Percentiles rank a stretch among this genome's conserved stretches.
Evolutionary conservation across 1,140 invertebrate species (phyloP).

Genomic region (Pectinophora gossypiella): DNA sequence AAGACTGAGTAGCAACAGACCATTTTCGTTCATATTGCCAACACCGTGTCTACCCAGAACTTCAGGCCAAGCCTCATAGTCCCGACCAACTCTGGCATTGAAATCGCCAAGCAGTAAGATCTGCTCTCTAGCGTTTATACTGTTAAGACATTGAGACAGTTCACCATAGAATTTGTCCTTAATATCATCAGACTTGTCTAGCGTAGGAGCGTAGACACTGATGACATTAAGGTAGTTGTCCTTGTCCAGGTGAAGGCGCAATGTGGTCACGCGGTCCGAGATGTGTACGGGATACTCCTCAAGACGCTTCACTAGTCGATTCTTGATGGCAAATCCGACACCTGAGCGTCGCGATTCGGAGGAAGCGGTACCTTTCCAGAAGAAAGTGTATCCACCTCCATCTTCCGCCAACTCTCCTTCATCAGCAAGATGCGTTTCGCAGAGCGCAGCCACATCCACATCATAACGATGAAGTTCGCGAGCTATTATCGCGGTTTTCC

Average conservation of each 20-base stretch:
- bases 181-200: conserved; percentile 9
- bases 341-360: conserved; percentile 4
- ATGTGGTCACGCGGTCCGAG: conserved; percentile 1
- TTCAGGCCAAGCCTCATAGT: conserved; percentile 20
- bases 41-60: conserved; percentile 28
- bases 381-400: conserved; percentile 13
- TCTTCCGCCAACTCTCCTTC: conserved; percentile 22
- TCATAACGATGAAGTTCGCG: conserved; percentile 21
- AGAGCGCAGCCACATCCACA: conserved; percentile 25
- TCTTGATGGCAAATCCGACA: conserved; percentile 4
- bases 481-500: conserved; percentile 24
- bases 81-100: conserved; percentile 21
- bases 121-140: conserved; percentile 11
- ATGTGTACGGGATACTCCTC: conserved; percentile 2
- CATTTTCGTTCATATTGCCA: conserved; percentile 30
- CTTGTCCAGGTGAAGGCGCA: background rate
- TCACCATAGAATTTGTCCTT: conserved; percentile 11
- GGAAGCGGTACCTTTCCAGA: conserved; percentile 9
- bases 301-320: background rate
- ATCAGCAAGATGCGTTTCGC: conserved; percentile 23
- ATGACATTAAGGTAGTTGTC: conserved; percentile 9
- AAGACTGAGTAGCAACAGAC: conserved; percentile 18
- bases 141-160: background rate
- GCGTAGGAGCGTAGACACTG: conserved; percentile 9
- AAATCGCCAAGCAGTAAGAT: conserved; percentile 27